Evolutionary conservation across 2,113 vertebrate species (phyloP).

Genomic region (Coracopsis vasa): DNA sequence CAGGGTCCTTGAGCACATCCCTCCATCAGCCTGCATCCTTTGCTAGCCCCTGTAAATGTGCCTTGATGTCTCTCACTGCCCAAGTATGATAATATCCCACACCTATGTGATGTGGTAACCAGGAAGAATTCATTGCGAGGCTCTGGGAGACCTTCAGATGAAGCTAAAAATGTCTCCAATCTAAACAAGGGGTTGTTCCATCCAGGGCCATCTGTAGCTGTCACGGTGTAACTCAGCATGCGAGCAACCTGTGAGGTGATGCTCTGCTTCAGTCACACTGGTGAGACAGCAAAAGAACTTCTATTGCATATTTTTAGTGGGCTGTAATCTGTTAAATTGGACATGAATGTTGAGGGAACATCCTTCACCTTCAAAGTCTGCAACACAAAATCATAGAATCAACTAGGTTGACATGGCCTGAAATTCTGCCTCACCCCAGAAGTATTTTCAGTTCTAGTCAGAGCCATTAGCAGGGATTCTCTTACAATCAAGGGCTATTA

Average conservation of each 20-base stretch:
- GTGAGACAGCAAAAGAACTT: neutral
- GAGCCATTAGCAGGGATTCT: neutral
- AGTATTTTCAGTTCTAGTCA: neutral
- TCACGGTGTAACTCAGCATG: neutral
- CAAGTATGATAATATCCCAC: neutral
- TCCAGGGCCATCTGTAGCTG: fast-evolving
- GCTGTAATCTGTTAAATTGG: neutral
- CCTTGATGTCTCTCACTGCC: neutral
- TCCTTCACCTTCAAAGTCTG: neutral
- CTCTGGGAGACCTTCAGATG: neutral
- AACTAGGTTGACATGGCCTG: neutral
- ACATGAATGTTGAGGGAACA: neutral
- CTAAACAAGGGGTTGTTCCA: neutral
- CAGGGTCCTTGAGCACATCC: neutral
- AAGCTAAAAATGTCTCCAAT: neutral
- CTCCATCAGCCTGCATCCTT: neutral
- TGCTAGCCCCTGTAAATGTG: neutral
- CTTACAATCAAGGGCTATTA: neutral
- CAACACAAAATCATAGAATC: neutral
- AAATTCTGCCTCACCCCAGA: neutral
- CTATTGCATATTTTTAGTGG: neutral
- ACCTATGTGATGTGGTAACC: neutral
- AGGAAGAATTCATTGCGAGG: neutral
- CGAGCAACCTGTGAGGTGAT: neutral
- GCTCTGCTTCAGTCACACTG: neutral